Evolutionary conservation across 1,140 invertebrate genomes (phyloP), one percentile per base, ranked within the genome.

Genomic region (Zeugodacus cucurbitae): DNA sequence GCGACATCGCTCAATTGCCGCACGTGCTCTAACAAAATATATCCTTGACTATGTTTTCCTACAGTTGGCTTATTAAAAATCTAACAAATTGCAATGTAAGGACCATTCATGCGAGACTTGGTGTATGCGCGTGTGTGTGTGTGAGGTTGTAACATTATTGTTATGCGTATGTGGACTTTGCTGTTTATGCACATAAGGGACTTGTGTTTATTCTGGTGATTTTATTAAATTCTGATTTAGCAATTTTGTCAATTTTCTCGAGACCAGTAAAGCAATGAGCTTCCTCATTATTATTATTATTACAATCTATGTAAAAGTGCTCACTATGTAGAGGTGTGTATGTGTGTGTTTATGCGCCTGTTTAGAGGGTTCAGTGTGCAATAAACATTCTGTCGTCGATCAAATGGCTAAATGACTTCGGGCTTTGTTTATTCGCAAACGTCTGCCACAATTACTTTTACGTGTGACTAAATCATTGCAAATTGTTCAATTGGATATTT

Each of bases 201-300:
- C 48, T 82, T 48, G 41, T 82, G 74, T 82, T 82, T 82, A 82
- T 82, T 34, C 41, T 82, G 74, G 74, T 82, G 74, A 82, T 82
- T 82, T 82, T 82, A 82, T 82, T 82, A 82, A 82, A 82, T 82
- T 82, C 74, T 82, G 74, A 82, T 82, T 82, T 82, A 82, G 74
- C 74, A 48, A 82, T 82, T 54, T 82, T 82, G 74, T 82, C 41
- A 82, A 82, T 82, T 82, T 82, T 82, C 74, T 54, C 74, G 74
- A 82, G 48, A 82, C 41, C 74, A 82, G 74, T 41, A 82, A 82
- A 82, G 41, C 37, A 82, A 26, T 82, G 74, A 17, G 22, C 74
- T 82, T 26, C 74, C 34, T 8, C 11, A 82, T 82, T 54, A 82
- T 78, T 41, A 82, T 78, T 41, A 78, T 82, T 54, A 82, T 82